phyloP scores from a whole-genome alignment of 2,888 invertebrate species.

The Phyllotreta cruciferae region DNA sequence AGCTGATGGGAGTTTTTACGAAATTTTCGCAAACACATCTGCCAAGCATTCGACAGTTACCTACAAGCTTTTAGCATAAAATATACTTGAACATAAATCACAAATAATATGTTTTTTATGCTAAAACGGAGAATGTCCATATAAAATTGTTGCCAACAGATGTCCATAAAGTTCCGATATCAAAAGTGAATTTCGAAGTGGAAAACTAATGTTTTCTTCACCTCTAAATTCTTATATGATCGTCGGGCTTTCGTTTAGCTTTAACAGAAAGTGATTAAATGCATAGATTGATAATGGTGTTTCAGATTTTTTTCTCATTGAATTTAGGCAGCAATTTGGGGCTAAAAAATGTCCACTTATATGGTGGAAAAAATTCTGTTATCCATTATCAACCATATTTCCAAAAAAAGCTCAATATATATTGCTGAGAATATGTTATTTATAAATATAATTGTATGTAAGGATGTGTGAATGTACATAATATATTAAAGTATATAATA shows the following conservation, averaged over 20 bases:
- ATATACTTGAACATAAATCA: constrained; percentile 24
- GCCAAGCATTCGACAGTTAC: constrained; percentile 58
- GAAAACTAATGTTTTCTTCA: neutral
- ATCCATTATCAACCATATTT: constrained; percentile 2
- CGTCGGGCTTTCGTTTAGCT: constrained; percentile 19
- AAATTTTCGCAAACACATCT: constrained; percentile 46
- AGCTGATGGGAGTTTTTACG: constrained; percentile 22
- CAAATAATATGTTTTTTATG: constrained; percentile 35
- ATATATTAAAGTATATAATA: constrained; percentile 33
- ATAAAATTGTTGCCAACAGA: constrained; percentile 37
- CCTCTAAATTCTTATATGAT: constrained; percentile 10
- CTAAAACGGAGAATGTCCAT: constrained; percentile 44
- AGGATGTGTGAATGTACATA: constrained; percentile 51
- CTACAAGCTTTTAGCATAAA: constrained; percentile 43
- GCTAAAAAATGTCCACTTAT: too few relatives aligned
- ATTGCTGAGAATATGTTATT: constrained; percentile 26
- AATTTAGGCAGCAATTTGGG: neutral
- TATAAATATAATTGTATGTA: constrained; percentile 42
- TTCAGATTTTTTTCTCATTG: constrained; percentile 9
- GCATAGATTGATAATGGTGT: constrained; percentile 17
- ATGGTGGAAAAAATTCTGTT: neutral
- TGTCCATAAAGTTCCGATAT: constrained; percentile 38
- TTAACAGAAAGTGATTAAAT: constrained; percentile 14
- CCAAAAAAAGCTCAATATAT: constrained; percentile 16
- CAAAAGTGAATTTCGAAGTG: constrained; percentile 1